Evolutionary conservation across 2,113 vertebrate genomes (phyloP).

Genomic region (Hiodon alosoides): DNA sequence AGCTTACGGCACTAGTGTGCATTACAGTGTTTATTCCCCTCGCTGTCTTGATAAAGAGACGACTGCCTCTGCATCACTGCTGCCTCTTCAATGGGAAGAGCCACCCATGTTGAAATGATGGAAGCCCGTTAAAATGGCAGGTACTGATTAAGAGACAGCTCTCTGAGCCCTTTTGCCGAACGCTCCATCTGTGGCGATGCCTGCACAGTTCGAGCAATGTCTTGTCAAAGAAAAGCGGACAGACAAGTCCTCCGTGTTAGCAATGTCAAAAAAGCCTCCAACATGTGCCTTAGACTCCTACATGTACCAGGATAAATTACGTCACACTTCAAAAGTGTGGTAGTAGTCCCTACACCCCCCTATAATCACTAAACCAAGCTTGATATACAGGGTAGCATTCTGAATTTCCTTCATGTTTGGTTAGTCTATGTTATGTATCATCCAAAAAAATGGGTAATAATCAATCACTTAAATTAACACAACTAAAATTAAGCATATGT

Average conservation of each 20-base stretch:
- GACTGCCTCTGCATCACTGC: conserved; percentile 8
- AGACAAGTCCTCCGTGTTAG: conserved; percentile 52
- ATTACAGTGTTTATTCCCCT: neutral
- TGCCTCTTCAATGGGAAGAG: conserved; percentile 21
- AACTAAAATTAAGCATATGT: too few species aligned
- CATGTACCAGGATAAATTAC: conserved; percentile 52
- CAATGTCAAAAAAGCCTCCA: conserved; percentile 52
- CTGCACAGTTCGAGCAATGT: conserved; percentile 53
- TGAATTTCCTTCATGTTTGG: too few species aligned
- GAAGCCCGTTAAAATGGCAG: conserved; percentile 46
- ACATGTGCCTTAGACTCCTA: conserved; percentile 42
- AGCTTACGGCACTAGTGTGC: conserved; percentile 6
- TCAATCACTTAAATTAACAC: too few species aligned
- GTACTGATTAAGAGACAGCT: conserved; percentile 43
- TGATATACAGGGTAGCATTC: too few species aligned
- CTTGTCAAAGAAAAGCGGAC: conserved; percentile 60
- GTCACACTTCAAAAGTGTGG: too few species aligned
- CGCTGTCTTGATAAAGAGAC: conserved; percentile 5
- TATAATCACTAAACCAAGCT: too few species aligned
- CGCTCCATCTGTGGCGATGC: too few species aligned
- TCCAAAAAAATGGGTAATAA: too few species aligned
- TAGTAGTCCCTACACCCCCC: too few species aligned
- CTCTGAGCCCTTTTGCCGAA: conserved; percentile 13
- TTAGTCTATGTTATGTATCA: too few species aligned
- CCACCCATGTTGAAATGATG: conserved; percentile 52